These are phyloP conservation scores for Pseudomugil tenellus DNA, from an alignment of 2,797 vertebrate species.

Conservation along the genomic window DNA sequence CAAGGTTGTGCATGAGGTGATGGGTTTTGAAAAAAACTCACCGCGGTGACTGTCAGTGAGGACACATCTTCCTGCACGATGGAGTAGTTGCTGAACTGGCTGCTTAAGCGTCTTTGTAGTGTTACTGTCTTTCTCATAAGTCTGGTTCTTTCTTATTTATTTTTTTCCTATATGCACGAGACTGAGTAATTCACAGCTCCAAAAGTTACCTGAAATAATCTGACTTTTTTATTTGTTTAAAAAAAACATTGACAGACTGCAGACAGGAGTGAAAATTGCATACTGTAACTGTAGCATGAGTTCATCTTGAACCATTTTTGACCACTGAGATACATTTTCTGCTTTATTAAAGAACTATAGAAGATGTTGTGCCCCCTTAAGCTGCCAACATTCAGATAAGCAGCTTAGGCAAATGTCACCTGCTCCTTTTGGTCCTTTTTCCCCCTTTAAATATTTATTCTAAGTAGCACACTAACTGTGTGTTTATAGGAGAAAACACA, in stretches of 20 bases:
- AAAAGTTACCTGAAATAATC: too few species aligned
- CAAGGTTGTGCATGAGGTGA: constrained; percentile 18
- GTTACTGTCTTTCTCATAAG: background rate
- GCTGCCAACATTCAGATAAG: constrained; percentile 53
- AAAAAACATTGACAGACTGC: constrained; percentile 11
- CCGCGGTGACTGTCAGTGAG: constrained; percentile 9
- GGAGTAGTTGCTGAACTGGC: constrained; percentile 3
- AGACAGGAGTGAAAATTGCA: constrained; percentile 3
- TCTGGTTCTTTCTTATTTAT: background rate
- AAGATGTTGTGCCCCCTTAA: constrained; percentile 43
- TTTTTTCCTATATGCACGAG: background rate
- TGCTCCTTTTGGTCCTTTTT: constrained; percentile 57
- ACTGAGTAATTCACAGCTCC: too few species aligned
- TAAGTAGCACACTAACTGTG: constrained; percentile 72
- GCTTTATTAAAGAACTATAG: constrained; percentile 53
- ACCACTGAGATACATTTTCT: constrained; percentile 37
- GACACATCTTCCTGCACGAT: constrained; percentile 16
- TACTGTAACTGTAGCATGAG: constrained; percentile 7
- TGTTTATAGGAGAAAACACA: constrained; percentile 72
- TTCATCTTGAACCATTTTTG: constrained; percentile 32
- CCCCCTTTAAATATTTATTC: constrained; percentile 42
- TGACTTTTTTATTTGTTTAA: too few species aligned
- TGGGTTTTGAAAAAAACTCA: constrained; percentile 12
- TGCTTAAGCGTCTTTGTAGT: constrained; percentile 7
- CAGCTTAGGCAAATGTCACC: constrained; percentile 70